Evolutionary conservation across 2,797 vertebrate genomes (phyloP).

Genomic region (Enteromius anoplus): DNA sequence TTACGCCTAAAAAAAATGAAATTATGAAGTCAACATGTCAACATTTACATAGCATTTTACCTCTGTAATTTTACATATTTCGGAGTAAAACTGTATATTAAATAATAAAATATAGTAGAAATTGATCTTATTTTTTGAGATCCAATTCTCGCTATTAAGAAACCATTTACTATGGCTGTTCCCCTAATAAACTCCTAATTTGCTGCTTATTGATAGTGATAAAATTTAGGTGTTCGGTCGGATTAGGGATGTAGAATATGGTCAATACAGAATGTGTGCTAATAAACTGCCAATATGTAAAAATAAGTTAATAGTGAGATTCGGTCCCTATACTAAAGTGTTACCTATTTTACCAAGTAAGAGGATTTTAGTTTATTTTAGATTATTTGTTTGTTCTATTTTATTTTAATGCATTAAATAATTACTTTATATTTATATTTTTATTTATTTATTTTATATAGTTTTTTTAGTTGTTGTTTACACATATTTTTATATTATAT

Average conservation of each 20-base stretch:
- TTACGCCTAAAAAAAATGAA: too few species aligned
- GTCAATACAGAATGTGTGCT: background rate
- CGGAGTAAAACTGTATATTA: background rate
- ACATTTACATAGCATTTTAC: background rate
- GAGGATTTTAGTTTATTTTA: background rate
- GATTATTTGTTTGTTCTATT: background rate
- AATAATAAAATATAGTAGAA: background rate
- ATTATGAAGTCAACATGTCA: background rate
- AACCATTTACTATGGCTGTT: background rate
- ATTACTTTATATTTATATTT: background rate
- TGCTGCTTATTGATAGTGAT: too few species aligned
- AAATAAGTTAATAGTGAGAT: background rate
- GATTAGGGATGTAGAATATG: too few species aligned
- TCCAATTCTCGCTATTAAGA: background rate
- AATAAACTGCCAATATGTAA: background rate
- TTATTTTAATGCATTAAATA: background rate
- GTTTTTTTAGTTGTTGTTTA: background rate
- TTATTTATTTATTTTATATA: background rate
- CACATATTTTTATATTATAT: background rate
- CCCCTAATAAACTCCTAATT: background rate
- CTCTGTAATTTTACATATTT: background rate
- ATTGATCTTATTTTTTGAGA: background rate
- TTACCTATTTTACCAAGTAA: background rate
- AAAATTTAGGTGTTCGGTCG: too few species aligned
- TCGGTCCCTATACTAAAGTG: background rate